A percentile compares a stretch with the other conserved stretches of the same genome.
phyloP scores from a whole-genome alignment of 2,797 vertebrate species.

The Pangasius krempfi region DNA sequence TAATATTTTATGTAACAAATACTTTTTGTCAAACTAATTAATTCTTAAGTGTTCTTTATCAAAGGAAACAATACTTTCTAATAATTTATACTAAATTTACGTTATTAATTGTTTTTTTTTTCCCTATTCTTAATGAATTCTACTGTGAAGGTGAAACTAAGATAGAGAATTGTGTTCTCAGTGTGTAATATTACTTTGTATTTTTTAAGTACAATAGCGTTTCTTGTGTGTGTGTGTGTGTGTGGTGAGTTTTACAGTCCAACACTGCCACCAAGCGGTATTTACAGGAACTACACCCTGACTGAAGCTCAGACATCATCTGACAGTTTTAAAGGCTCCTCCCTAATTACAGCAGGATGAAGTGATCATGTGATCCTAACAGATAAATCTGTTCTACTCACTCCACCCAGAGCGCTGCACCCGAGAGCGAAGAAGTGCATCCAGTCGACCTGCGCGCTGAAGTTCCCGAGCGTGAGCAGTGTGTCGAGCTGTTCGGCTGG shows the following conservation, averaged over 20 bases:
- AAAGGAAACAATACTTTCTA: neutral
- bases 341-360: neutral
- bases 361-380: neutral
- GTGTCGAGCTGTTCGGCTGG: conserved; percentile 76
- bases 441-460: conserved; percentile 76
- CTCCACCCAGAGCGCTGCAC: conserved; percentile 83
- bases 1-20: neutral
- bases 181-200: too few relatives aligned
- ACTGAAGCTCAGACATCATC: neutral
- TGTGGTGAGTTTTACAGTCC: conserved; percentile 2
- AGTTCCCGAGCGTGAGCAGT: conserved; percentile 77
- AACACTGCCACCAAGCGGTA: conserved; percentile 43
- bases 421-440: conserved; percentile 85
- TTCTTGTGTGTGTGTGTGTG: too few relatives aligned
- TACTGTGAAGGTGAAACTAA: neutral
- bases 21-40: neutral
- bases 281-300: neutral
- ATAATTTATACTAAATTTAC: neutral
- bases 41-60: neutral
- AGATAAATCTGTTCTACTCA: conserved; percentile 64
- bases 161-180: neutral
- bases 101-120: neutral
- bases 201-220: neutral
- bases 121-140: neutral
- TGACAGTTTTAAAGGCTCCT: neutral